Conservation (phyloP, 2,888 invertebrate genomes). For the Ephialtes manifestator region DNA sequence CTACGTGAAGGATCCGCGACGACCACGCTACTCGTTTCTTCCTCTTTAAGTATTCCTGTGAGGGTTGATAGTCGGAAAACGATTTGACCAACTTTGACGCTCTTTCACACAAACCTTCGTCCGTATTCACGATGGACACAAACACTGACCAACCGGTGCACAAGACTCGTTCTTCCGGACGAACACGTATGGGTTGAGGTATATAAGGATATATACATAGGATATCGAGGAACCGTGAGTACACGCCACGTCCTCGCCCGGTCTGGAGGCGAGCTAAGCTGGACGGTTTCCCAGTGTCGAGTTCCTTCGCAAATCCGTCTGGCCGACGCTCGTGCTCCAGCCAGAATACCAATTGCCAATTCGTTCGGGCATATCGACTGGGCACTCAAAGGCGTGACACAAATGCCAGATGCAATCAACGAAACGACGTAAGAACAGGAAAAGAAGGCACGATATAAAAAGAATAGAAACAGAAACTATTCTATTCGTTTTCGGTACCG, state of each 20-base stretch:
- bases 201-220: conserved; percentile 1
- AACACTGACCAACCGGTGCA: conserved; percentile 59
- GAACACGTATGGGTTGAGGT: conserved; percentile 13
- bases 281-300: conserved; percentile 52
- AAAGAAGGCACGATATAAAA: conserved; percentile 6
- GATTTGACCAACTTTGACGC: conserved; percentile 84
- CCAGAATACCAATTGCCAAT: conserved; percentile 85
- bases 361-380: conserved; percentile 85
- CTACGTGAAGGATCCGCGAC: not conserved
- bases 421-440: conserved; percentile 43
- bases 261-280: not conserved
- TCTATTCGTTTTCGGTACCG: not conserved
- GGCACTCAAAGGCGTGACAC: conserved; percentile 85
- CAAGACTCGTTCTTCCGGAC: conserved; percentile 12
- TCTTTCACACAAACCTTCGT: conserved; percentile 65
- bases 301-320: conserved; percentile 85
- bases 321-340: conserved; percentile 78
- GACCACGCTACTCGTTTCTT: not conserved
- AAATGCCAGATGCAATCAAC: conserved; percentile 86
- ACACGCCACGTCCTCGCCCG: conserved; percentile 35
- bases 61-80: conserved; percentile 80
- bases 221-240: conserved; percentile 14
- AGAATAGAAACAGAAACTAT: conserved; percentile 51
- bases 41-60: conserved; percentile 79
- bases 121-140: conserved; percentile 69